Evolutionary conservation across 2,888 invertebrate genomes (phyloP).

Genomic region (Ophioninae sp.): DNA sequence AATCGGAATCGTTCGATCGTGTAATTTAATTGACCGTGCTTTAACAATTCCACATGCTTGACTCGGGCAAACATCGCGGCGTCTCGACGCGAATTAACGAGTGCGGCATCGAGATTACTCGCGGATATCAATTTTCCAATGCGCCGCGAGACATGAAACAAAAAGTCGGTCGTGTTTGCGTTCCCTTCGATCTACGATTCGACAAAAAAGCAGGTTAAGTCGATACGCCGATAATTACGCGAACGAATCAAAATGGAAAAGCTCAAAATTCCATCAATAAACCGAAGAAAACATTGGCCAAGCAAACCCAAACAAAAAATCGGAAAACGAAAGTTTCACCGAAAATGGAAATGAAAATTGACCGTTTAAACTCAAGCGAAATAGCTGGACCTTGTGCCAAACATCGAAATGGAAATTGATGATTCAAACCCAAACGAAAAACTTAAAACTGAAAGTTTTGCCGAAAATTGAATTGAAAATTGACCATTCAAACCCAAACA

Average conservation of each 20-base stretch:
- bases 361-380: no score
- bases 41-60: neutral
- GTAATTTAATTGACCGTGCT: constrained; percentile 30
- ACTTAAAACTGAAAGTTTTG: no score
- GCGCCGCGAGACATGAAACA: neutral
- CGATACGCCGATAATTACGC: neutral
- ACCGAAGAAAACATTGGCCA: no score
- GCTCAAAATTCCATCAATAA: neutral
- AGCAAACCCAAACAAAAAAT: no score
- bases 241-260: neutral
- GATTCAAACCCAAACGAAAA: no score
- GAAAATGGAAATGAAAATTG: no score
- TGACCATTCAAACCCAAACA: no score
- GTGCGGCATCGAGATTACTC: constrained; percentile 20
- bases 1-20: constrained; percentile 14
- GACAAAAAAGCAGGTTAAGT: neutral
- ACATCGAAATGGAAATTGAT: no score
- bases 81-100: constrained; percentile 6
- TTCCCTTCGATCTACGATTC: neutral
- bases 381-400: no score
- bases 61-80: constrained; percentile 11
- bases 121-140: constrained; percentile 11
- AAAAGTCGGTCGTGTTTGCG: neutral
- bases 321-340: no score
- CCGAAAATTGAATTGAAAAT: no score